These are phyloP conservation scores for Euclidia mi DNA, from an alignment of 2,888 invertebrate species.

Conservation along the genomic window DNA sequence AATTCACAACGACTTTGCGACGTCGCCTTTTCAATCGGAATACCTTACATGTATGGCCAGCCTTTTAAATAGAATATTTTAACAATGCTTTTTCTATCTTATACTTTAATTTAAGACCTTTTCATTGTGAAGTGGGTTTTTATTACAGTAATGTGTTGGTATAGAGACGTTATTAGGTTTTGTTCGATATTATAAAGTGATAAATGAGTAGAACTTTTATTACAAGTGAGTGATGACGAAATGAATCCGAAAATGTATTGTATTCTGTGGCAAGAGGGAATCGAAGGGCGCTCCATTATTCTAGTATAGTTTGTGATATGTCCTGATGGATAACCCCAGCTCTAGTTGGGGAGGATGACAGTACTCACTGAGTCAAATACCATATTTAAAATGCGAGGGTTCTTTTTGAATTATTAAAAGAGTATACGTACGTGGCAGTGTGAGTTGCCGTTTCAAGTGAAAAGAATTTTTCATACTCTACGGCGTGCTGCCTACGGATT, in stretches of 20 bases:
- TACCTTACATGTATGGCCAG: conserved; percentile 54
- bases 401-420: too few relatives aligned
- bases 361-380: not conserved
- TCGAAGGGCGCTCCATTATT: not conserved
- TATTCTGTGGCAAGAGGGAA: not conserved
- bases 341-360: not conserved
- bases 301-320: conserved; percentile 10
- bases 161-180: too few relatives aligned
- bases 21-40: conserved; percentile 64
- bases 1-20: conserved; percentile 55
- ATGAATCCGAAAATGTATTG: not conserved
- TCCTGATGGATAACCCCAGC: conserved; percentile 10
- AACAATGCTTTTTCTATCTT: conserved; percentile 31
- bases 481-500: too few relatives aligned
- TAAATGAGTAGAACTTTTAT: too few relatives aligned
- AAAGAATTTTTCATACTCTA: too few relatives aligned
- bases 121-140: conserved; percentile 3
- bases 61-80: conserved; percentile 58
- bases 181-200: too few relatives aligned
- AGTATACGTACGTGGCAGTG: too few relatives aligned
- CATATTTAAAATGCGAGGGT: too few relatives aligned
- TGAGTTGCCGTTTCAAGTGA: too few relatives aligned
- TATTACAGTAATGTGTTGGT: not conserved
- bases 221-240: not conserved
- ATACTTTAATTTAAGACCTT: conserved; percentile 11